Conservation (phyloP, 2,888 invertebrate species). For the Dasysyrphus albostriatus region DNA sequence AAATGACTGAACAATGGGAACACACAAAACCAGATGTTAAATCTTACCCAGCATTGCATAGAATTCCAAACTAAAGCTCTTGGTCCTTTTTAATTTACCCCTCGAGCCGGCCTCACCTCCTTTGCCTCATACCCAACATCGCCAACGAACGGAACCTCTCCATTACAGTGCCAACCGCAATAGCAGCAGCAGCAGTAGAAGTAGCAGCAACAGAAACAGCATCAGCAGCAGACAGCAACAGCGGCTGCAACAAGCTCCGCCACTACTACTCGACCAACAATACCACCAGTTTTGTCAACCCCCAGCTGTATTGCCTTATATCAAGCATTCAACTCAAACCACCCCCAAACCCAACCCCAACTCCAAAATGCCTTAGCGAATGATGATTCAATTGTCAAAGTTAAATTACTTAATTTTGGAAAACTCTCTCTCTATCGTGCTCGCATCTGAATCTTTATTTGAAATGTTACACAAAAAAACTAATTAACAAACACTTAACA, state of each 20-base stretch:
- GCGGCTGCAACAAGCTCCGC: constrained; percentile 60
- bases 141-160: constrained; percentile 23
- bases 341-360: constrained; percentile 20
- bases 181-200: constrained; percentile 26
- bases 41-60: constrained; percentile 47
- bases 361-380: constrained; percentile 57
- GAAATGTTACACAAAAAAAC: constrained; percentile 30
- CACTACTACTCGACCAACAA: constrained; percentile 60
- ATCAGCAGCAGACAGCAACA: constrained; percentile 49
- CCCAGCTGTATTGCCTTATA: background rate
- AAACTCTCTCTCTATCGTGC: background rate
- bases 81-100: constrained; percentile 34
- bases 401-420: constrained; percentile 72
- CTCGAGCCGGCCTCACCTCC: background rate
- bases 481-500: constrained; percentile 66
- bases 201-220: constrained; percentile 49
- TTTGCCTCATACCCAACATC: background rate
- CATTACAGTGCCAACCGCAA: constrained; percentile 50
- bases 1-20: constrained; percentile 56
- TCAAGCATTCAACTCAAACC: background rate
- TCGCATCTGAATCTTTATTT: background rate
- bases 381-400: constrained; percentile 74
- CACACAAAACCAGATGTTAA: constrained; percentile 70
- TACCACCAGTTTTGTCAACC: constrained; percentile 39
- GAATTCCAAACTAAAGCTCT: constrained; percentile 36